Evolutionary conservation across 2,888 invertebrate species (phyloP), one percentile per base, ranked within the genome.

Genomic region (Drosophila testacea): DNA sequence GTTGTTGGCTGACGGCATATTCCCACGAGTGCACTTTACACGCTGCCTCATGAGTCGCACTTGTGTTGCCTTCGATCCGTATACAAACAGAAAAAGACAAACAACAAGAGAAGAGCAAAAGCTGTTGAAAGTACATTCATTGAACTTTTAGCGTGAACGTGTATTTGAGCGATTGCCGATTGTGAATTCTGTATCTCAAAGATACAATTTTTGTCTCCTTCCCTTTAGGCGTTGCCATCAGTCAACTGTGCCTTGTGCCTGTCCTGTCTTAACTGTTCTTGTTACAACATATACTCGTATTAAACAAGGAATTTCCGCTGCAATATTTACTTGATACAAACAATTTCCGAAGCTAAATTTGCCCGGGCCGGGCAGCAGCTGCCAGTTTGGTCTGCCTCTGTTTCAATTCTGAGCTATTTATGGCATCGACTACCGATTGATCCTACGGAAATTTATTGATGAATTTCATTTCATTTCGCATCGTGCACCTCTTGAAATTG

Each of bases 21-120:
- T 84, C 88, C 88, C 88, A 62, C 22, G 88, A 81, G 84, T 83
- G 79, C 88, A 88, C 87, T 85, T 88, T 70, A 76, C 64, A 54
- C 66, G 81, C 48, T 72, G 71, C 57, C 83, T 72, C 79, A 71
- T 75, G 77, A 70, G 71, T 69, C 65, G 66, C 79, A 78, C 73
- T 83, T 72, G 76, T 59, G 48, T 44, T 56, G 38, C 47, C 55
- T 60, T 56, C 42, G 22, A 51, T 47, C 57, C 61, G 39, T 39
- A 22, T 22, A 22, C 22, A 22, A 22, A 22, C 22, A n/a, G 34
- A 47, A 5, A 57, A 44, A 28, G 16, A 32, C 27, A 62, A 69
- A 77, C 36, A 60, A 54, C 61, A 63, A 36, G 27, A 55, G 28
- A 30, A 63, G 16, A 68, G 22, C 22, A 22, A 22, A 22, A 55